A percentile compares a stretch with the other conserved stretches of the same genome.
Conservation (phyloP, 2,797 vertebrate genomes). For the Propithecus perrieri region DNA sequence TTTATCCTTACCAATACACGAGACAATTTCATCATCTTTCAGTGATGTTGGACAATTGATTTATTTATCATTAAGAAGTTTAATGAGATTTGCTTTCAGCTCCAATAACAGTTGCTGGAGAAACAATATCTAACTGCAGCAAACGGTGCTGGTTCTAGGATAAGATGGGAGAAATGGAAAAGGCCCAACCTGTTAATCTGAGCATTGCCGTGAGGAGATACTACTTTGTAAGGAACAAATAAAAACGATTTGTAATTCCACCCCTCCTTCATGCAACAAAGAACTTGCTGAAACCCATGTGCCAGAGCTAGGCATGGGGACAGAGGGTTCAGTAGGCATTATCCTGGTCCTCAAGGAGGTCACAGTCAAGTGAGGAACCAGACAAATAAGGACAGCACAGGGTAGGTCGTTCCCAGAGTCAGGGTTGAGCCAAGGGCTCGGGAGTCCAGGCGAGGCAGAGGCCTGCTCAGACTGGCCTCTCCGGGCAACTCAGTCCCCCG, state of each 20-base stretch:
- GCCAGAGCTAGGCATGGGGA: background rate
- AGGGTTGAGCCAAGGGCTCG: background rate
- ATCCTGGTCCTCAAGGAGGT: background rate
- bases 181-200: background rate
- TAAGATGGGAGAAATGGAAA: background rate
- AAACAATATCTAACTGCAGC: background rate
- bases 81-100: conserved; percentile 56
- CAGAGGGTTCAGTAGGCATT: background rate
- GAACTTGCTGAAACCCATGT: background rate
- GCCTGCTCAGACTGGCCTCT: background rate
- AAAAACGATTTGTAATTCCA: background rate
- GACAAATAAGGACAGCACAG: background rate
- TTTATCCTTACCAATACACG: conserved; percentile 7
- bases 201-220: background rate
- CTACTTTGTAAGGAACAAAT: background rate
- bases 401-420: background rate
- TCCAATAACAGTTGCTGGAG: background rate
- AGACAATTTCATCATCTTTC: conserved; percentile 39
- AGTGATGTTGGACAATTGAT: conserved; percentile 41
- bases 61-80: conserved; percentile 43
- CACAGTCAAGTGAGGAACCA: background rate
- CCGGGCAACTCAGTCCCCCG: background rate
- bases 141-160: background rate
- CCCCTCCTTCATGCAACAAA: background rate
- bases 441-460: background rate